These are phyloP conservation scores for Epinotia brunnichana DNA, from an alignment of 2,888 invertebrate species.

Conservation along the genomic window DNA sequence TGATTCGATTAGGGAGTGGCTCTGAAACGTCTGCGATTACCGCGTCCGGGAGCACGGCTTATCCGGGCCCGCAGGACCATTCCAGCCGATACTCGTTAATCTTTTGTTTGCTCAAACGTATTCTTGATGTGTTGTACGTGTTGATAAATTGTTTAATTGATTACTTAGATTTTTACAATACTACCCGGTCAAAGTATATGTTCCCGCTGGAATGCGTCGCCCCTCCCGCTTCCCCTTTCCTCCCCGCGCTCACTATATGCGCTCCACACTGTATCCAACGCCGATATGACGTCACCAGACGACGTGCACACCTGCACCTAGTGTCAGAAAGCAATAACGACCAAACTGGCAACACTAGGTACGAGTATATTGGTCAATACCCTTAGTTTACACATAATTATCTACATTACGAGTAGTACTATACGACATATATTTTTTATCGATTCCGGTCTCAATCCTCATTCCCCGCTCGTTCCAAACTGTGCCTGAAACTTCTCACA, in stretches of 20 bases:
- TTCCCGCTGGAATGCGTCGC: too few relatives aligned
- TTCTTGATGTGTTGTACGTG: not conserved
- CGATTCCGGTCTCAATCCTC: not conserved
- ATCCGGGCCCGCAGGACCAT: constrained; percentile 18
- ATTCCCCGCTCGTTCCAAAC: not conserved
- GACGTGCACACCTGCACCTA: too few relatives aligned
- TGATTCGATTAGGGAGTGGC: constrained; percentile 31
- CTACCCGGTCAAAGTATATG: too few relatives aligned
- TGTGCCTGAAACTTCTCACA: not conserved
- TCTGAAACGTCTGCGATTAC: constrained; percentile 25
- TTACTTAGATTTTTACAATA: not conserved
- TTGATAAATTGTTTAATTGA: not conserved
- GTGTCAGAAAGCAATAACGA: too few relatives aligned
- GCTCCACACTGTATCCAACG: too few relatives aligned
- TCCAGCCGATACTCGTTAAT: constrained; percentile 6
- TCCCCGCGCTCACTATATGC: too few relatives aligned
- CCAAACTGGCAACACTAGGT: too few relatives aligned
- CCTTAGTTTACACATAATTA: too few relatives aligned
- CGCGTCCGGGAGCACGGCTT: constrained; percentile 3
- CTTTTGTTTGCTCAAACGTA: constrained; percentile 5
- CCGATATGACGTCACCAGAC: too few relatives aligned
- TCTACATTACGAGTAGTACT: too few relatives aligned
- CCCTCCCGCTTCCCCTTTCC: too few relatives aligned
- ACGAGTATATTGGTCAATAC: too few relatives aligned
- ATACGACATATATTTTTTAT: not conserved